A percentile compares a stretch with the other conserved stretches of the same genome.
Evolutionary conservation across 2,113 vertebrate genomes (phyloP).

Genomic region (Daubentonia madagascariensis): DNA sequence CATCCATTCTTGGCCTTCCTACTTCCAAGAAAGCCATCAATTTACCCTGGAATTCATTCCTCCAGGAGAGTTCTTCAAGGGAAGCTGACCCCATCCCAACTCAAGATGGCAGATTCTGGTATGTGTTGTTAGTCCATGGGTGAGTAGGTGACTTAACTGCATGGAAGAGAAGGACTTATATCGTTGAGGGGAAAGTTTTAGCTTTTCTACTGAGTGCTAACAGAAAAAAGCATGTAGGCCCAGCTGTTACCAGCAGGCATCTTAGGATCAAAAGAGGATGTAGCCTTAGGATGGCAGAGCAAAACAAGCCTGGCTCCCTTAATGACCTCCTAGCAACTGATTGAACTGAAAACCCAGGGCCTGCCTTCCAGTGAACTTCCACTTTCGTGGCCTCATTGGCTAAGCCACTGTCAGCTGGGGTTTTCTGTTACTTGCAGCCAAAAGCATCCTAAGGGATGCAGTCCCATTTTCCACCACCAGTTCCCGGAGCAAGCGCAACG

Average conservation of each 20-base stretch:
- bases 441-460: neutral
- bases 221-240: neutral
- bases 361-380: neutral
- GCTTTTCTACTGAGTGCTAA: neutral
- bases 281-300: neutral
- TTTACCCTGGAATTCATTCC: neutral
- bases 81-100: neutral
- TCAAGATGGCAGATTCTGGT: neutral
- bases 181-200: neutral
- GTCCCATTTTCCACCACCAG: neutral
- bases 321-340: neutral
- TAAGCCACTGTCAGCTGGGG: neutral
- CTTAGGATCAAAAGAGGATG: neutral
- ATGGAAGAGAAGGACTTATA: neutral
- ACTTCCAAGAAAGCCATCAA: neutral
- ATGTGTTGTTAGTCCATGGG: neutral
- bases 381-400: neutral
- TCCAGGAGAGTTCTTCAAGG: neutral
- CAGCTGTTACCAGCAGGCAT: neutral
- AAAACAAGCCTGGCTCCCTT: neutral
- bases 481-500: neutral
- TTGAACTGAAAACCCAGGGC: neutral
- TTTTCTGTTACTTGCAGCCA: neutral
- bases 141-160: neutral
- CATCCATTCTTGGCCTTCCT: neutral